Base-by-base conservation (phyloP, 1,140 invertebrate species). In the Ectropis grisescens region DNA sequence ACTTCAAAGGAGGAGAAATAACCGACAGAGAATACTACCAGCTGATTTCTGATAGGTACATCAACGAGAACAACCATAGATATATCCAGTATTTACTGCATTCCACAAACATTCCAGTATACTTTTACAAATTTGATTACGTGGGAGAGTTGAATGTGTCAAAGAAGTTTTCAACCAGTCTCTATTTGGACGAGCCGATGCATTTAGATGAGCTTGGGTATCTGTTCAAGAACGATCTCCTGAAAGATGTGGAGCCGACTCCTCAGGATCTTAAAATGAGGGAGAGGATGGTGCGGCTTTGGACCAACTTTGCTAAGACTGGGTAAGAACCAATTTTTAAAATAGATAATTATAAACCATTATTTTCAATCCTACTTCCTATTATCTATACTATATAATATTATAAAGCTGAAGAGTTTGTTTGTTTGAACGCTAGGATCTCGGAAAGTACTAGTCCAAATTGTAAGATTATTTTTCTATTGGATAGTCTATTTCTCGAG, bases 221-320 rank as follows among this genome's bases (percentile, higher is more conserved):
- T 40, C 13, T 84, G 4, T 84, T 84, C 37, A 70, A 45, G 27
- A 62, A 52, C 22, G 60, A 65, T 6, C 28, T 50, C 1, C 47
- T 58, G 29, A 59, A 60, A 10, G 51, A 54, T 9, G 53, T 75
- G 11, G 55, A 60, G 13, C 45, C 59, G 0, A 59, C 58, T 1
- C 33, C 57, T 2, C 40, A 64, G 30, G 69, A 78, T 41, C 8
- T 58, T 9, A 64, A 64, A 34, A 61, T 68, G 41, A 61, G 72
- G 29, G 68, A 82, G 36, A 54, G 69, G 31, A 74, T 85, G 56
- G 45, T 84, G 3, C 45, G 67, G 11, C 48, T 86, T 26, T 85
- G 84, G 84, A 82, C 84, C 1, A 85, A 85, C 48, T 85, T 85
- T 36, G 83, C 82, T 32, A 85, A 82, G 58, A 51, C 57, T 43